Percentiles rank a stretch among this genome's conserved stretches.
Conservation (phyloP, 2,797 vertebrate genomes). For the Alcedo atthis region DNA sequence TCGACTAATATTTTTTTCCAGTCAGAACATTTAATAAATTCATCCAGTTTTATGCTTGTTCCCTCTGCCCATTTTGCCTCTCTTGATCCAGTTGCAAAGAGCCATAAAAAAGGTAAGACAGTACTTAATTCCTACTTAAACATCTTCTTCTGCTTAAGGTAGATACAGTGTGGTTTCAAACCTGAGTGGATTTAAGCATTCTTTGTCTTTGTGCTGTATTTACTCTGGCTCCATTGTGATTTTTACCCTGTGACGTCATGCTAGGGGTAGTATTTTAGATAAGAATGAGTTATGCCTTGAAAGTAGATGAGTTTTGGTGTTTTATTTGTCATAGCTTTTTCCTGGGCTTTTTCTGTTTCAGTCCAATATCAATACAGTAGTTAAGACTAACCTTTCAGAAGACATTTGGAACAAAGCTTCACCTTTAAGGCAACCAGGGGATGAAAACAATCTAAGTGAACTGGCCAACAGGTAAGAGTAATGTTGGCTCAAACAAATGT, state of each 20-base stretch:
- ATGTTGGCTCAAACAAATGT: conserved; percentile 33
- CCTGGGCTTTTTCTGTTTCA: background rate
- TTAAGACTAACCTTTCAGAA: conserved; percentile 47
- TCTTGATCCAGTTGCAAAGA: background rate
- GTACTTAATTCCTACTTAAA: background rate
- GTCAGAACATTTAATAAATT: background rate
- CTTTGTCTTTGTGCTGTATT: background rate
- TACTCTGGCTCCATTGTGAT: background rate
- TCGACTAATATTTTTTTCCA: background rate
- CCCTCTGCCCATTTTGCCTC: background rate
- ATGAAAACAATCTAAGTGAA: conserved; percentile 33
- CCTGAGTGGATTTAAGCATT: background rate
- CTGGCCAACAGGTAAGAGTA: conserved; percentile 38
- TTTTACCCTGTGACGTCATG: background rate
- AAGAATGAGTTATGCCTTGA: background rate
- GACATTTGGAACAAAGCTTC: conserved; percentile 44
- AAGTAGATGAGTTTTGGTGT: background rate
- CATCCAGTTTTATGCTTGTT: background rate
- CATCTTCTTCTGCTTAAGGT: background rate
- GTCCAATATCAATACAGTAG: background rate
- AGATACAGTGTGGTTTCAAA: background rate
- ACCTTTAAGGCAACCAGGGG: conserved; percentile 44
- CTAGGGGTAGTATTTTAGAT: background rate
- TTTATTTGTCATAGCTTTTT: background rate
- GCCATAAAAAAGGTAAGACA: background rate